phyloP scores from a whole-genome alignment of 2,888 invertebrate species.

The Arctia plantaginis region DNA sequence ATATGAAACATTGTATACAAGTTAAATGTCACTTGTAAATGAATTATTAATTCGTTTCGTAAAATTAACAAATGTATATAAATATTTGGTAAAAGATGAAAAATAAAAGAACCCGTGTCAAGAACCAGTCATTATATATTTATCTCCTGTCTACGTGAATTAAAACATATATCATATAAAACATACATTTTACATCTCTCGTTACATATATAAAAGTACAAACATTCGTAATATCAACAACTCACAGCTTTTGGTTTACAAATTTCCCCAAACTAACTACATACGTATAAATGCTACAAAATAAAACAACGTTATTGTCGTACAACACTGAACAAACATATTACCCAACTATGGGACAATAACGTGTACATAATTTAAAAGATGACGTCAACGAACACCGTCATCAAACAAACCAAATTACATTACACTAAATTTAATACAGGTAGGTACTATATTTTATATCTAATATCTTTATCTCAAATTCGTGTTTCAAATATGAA shows the following conservation, averaged over 20 bases:
- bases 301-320: slow-evolving; percentile 66
- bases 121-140: slow-evolving; percentile 79
- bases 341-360: slow-evolving; percentile 12
- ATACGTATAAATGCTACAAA: slow-evolving; percentile 70
- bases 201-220: slow-evolving; percentile 83
- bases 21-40: background rate
- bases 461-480: slow-evolving; percentile 12
- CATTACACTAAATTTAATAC: slow-evolving; percentile 2
- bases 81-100: background rate
- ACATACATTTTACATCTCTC: slow-evolving; percentile 67
- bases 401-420: slow-evolving; percentile 9
- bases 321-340: slow-evolving; percentile 43
- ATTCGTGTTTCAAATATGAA: background rate
- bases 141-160: slow-evolving; percentile 69
- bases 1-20: background rate
- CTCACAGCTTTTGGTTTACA: slow-evolving; percentile 58
- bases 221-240: slow-evolving; percentile 67
- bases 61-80: slow-evolving; percentile 7
- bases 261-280: slow-evolving; percentile 34
- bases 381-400: background rate
- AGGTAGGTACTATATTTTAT: background rate
- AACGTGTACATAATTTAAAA: slow-evolving; percentile 1
- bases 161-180: slow-evolving; percentile 75
- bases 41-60: background rate
- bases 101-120: slow-evolving; percentile 55